A percentile compares a stretch with the other conserved stretches of the same genome.
phyloP scores from a whole-genome alignment of 2,888 invertebrate species.

The Drosophila sordidapex region DNA sequence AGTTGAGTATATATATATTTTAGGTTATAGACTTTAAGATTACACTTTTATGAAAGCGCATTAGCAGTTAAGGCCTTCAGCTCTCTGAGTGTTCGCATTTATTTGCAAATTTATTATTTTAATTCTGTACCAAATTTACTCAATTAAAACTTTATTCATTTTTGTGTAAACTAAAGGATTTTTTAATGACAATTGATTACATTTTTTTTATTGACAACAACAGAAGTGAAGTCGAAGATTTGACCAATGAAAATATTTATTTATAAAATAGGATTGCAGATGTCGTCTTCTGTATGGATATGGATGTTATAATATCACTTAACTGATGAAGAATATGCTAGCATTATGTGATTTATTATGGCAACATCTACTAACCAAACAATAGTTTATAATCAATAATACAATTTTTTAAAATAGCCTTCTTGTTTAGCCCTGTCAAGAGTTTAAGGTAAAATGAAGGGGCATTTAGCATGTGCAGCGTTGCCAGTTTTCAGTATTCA shows the following conservation, averaged over 20 bases:
- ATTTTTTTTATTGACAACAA: not conserved
- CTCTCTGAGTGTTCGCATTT: not conserved
- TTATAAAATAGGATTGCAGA: no score
- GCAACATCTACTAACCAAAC: not conserved
- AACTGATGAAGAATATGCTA: not conserved
- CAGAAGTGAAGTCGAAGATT: not conserved
- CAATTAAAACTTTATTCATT: no score
- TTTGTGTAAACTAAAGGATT: no score
- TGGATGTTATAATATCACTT: no score
- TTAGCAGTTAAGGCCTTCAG: not conserved
- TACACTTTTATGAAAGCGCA: not conserved
- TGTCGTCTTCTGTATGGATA: not conserved
- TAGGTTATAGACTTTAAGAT: not conserved
- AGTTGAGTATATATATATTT: not conserved
- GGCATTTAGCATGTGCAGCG: slow-evolving; percentile 36
- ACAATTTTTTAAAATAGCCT: not conserved
- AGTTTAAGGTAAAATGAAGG: slow-evolving; percentile 15
- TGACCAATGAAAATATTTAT: not conserved
- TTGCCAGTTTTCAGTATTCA: slow-evolving; percentile 64
- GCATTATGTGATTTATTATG: not conserved
- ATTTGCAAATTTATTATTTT: not conserved
- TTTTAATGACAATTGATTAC: not conserved
- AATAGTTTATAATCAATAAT: not conserved
- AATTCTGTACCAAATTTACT: not conserved
- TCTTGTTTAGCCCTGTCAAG: slow-evolving; percentile 5